phyloP scores from a whole-genome alignment of 2,113 vertebrate species.

The Orientallactaga bullata region DNA sequence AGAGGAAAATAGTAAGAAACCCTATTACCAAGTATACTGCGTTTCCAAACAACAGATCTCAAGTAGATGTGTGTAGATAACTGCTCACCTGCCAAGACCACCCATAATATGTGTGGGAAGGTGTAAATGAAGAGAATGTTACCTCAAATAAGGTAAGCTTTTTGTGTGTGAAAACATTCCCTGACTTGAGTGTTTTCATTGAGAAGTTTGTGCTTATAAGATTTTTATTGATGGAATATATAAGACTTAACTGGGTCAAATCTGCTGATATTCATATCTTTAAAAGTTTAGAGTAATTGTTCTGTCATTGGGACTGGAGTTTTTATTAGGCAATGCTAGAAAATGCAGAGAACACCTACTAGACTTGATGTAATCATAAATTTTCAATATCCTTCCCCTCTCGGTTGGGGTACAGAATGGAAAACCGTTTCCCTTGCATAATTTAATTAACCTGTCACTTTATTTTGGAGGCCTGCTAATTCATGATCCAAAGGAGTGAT shows the following conservation, averaged over 20 bases:
- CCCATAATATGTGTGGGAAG: background rate
- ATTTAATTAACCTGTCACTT: conserved; percentile 82
- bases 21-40: conserved; percentile 28
- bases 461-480: conserved; percentile 74
- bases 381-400: conserved; percentile 63
- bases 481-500: conserved; percentile 78
- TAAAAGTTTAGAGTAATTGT: conserved; percentile 70
- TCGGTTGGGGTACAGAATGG: conserved; percentile 30
- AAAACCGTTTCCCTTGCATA: conserved; percentile 77
- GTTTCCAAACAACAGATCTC: no score
- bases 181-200: background rate
- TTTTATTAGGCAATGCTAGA: conserved; percentile 72
- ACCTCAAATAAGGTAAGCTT: conserved; percentile 55
- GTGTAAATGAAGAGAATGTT: conserved; percentile 12
- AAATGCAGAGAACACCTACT: background rate
- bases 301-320: conserved; percentile 58
- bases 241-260: conserved; percentile 65
- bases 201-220: conserved; percentile 60
- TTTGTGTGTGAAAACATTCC: background rate
- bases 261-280: conserved; percentile 64
- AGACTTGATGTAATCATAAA: conserved; percentile 73
- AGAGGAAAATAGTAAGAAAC: conserved; percentile 45
- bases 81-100: background rate
- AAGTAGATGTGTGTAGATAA: background rate
- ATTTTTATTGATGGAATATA: conserved; percentile 46